Conservation (phyloP, 2,888 invertebrate genomes). For the Blera fallax region DNA sequence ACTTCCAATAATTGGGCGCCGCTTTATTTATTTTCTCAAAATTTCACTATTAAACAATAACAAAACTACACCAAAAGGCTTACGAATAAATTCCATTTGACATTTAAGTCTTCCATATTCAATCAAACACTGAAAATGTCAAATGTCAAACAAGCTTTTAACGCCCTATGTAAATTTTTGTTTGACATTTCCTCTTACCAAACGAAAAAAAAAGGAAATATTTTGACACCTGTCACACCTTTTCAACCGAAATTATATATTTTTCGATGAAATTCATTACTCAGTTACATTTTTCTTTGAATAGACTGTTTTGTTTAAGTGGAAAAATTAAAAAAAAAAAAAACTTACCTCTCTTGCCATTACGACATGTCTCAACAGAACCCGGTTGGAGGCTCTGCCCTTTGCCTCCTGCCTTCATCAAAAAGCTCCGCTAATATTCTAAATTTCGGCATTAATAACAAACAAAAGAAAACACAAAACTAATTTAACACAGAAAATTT, state of each 20-base stretch:
- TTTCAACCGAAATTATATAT: slow-evolving; percentile 1
- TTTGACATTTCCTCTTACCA: slow-evolving; percentile 14
- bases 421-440: slow-evolving; percentile 74
- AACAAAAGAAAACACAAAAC: not conserved
- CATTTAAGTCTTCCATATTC: slow-evolving; percentile 6
- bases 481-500: not conserved
- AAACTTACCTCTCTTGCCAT: slow-evolving; percentile 82
- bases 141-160: slow-evolving; percentile 32
- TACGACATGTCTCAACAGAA: slow-evolving; percentile 82
- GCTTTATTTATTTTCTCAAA: not conserved
- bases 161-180: slow-evolving; percentile 9
- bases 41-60: not conserved
- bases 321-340: not conserved
- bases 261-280: not conserved
- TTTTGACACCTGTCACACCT: slow-evolving; percentile 32
- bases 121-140: not conserved
- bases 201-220: not conserved
- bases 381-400: slow-evolving; percentile 81
- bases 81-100: slow-evolving; percentile 25
- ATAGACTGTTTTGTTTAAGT: not conserved
- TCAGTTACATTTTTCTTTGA: not conserved
- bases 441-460: slow-evolving; percentile 74
- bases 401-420: slow-evolving; percentile 79
- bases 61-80: not conserved
- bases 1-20: not conserved